Evolutionary conservation across 1,140 invertebrate genomes (phyloP).

Genomic region (Bombus huntii): DNA sequence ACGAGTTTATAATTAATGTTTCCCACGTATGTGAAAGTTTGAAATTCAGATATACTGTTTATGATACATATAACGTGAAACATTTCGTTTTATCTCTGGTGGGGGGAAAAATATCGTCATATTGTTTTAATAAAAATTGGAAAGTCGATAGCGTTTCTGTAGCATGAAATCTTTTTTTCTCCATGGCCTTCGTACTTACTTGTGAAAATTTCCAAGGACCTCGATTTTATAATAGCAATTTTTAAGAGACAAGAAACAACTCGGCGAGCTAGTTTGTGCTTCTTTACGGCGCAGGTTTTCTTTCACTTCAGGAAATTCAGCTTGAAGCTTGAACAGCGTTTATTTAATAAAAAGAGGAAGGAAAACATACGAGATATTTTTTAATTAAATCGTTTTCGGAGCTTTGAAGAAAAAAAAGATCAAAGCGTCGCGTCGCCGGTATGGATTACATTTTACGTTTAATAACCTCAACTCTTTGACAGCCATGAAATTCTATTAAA

Average conservation of each 20-base stretch:
- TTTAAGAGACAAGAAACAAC: conserved; percentile 2
- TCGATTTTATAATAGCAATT: background rate
- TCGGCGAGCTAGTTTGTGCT: background rate
- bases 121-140: background rate
- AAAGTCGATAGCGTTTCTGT: background rate
- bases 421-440: background rate
- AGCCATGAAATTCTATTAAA: conserved; percentile 17
- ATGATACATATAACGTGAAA: background rate
- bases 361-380: background rate
- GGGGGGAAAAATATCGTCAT: background rate
- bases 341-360: conserved; percentile 1
- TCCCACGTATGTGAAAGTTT: background rate
- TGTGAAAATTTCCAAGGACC: background rate
- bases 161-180: background rate
- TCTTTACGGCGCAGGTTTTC: background rate
- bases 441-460: conserved; percentile 7
- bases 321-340: background rate
- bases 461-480: conserved; percentile 6
- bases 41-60: background rate
- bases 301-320: background rate
- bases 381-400: conserved; percentile 30
- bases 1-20: conserved; percentile 11
- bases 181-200: background rate
- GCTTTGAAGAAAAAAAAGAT: background rate
- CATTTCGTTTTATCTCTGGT: background rate